Base-by-base conservation (phyloP, 2,888 invertebrate species). In the Habroteleia sp. region DNA sequence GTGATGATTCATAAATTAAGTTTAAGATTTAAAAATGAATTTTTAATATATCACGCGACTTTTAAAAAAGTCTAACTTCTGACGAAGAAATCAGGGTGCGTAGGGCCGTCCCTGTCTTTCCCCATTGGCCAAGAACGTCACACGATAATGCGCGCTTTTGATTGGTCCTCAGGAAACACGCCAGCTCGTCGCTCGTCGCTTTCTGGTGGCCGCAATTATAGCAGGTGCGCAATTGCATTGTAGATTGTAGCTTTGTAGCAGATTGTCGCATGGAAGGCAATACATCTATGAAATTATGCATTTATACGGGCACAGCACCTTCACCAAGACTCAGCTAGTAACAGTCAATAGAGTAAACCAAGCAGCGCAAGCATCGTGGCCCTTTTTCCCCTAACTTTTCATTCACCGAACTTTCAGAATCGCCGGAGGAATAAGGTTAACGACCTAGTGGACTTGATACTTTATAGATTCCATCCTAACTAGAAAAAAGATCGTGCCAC, bases 161-260 rank as follows among this genome's bases (percentile, higher is more conserved):
- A 75, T 75, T 75, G 75, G 75, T 33, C 60, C 42, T 62, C 25
- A 11, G 62, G 20, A 31, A 75, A 75, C 75, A 75, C 75, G 75
- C 75, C 54, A 75, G 65, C 50, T 54, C 54, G 56, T 35, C 60
- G 65, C 50, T 54, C 54, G 56, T 35, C 60, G 65, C 23, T 74
- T 56, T 62, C 62, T 35, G 46, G 16, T 44, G 44, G 66, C 41
- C 37, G 54, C 52, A 71, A 65, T 71, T 68, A 62, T 37, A 44
- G 60, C 60, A 69, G 60, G 69, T 69, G 46, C 39, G 66, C 56
- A 58, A 68, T 39, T 68, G 48, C 58, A 29, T 41, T 31, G 42
- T 29, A 54, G 35, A 1, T 5, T n/a, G n/a, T n/a, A n/a, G n/a
- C n/a, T 5, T 3, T 20, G 5, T 20, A 20, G 20, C 20, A 2